Evolutionary conservation across 2,797 vertebrate genomes (phyloP), one percentile per base, ranked within the genome.

Genomic region (Valencia hispanica): DNA sequence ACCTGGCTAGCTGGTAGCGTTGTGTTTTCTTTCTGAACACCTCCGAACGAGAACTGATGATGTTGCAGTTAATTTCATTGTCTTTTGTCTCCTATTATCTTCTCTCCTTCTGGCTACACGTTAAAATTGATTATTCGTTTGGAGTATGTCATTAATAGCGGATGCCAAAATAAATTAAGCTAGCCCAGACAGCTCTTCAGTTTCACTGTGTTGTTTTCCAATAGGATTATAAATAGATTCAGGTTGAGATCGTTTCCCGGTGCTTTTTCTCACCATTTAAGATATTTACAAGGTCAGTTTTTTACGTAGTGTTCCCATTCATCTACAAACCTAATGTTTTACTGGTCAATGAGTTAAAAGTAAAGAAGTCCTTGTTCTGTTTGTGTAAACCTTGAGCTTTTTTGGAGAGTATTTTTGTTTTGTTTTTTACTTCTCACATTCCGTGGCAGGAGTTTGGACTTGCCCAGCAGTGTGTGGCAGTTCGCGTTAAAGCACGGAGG

Each of bases 401-500:
- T 11, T 36, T n/a, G 15, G n/a, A 5, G 27, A 32, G 14, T 3
- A n/a, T n/a, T n/a, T n/a, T n/a, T n/a, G n/a, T 25, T 45, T 73
- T 61, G 70, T 8, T 9, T 69, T 9, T 17, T n/a, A 39, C 3
- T 32, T 15, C 73, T 41, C 68, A 17, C 79, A 63, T 83, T 84
- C 17, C 51, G 9, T 74, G 79, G 36, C 71, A 91, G 91, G 84
- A 85, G 55, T 72, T 78, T 61, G 65, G 65, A 72, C 25, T 72
- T 39, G 27, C 72, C 74, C 30, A 36, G 27, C 71, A 48, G 50
- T 78, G 76, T 80, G 78, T 81, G 80, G 76, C 78, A 77, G 61
- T 84, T 83, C 88, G 77, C 59, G 79, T 87, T 78, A 86, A 84
- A 86, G 79, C 77, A 51, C 86, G 66, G 84, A 86, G 89, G 79